phyloP scores from a whole-genome alignment of 2,888 invertebrate species.

The Leptinotarsa juncta region DNA sequence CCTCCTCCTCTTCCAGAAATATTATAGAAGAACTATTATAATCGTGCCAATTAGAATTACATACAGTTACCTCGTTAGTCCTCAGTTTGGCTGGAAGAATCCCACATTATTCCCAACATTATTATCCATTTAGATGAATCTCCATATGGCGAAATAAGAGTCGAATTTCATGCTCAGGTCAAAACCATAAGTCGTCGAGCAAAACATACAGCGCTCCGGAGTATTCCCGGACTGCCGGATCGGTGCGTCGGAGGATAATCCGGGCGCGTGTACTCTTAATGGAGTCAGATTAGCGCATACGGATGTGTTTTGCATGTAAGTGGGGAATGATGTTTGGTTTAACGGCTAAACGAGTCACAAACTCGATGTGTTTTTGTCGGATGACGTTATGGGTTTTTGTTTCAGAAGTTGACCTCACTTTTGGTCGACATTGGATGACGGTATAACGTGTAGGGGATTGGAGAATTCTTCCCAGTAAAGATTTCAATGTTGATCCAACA shows the following conservation, averaged over 20 bases:
- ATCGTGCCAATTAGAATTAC: neutral
- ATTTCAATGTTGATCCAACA: neutral
- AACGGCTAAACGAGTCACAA: slow-evolving; percentile 63
- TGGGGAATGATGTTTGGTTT: slow-evolving; percentile 67
- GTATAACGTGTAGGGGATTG: neutral
- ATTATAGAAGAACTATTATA: neutral
- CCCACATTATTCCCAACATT: neutral
- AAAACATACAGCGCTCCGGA: slow-evolving; percentile 31
- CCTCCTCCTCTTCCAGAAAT: too few relatives aligned
- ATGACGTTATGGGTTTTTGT: slow-evolving; percentile 52
- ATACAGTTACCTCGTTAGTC: neutral
- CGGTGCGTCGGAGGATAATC: slow-evolving; percentile 46
- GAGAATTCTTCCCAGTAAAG: neutral
- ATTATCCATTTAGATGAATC: slow-evolving; percentile 6
- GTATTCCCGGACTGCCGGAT: slow-evolving; percentile 33
- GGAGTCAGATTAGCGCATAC: slow-evolving; percentile 65
- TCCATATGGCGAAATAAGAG: slow-evolving; percentile 18
- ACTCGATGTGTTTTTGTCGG: slow-evolving; percentile 57
- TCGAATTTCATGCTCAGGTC: slow-evolving; percentile 21
- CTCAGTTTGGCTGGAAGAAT: neutral
- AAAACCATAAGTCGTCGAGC: slow-evolving; percentile 15
- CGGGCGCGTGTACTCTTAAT: slow-evolving; percentile 61
- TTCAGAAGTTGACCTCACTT: slow-evolving; percentile 37
- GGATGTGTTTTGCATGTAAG: slow-evolving; percentile 66
- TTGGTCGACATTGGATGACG: slow-evolving; percentile 8